A percentile compares a stretch with the other conserved stretches of the same genome.
Evolutionary conservation across 2,888 invertebrate genomes (phyloP).

Genomic region (Nipponacmea schrenckii): DNA sequence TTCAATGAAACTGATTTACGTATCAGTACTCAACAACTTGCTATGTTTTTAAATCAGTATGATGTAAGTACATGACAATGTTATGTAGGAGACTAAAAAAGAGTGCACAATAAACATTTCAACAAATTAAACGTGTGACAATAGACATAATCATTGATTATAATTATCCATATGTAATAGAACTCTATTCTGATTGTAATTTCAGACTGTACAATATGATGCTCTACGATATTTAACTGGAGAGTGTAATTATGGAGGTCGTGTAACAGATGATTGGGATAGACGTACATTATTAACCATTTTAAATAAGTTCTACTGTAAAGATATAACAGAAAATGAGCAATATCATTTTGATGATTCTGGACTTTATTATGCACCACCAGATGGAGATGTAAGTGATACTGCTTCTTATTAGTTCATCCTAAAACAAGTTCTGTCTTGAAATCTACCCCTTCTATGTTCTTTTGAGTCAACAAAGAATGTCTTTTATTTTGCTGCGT

Average conservation of each 20-base stretch:
- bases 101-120: too few species aligned
- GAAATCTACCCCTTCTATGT: neutral
- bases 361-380: slow-evolving; percentile 64
- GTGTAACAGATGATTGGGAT: slow-evolving; percentile 71
- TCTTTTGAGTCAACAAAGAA: neutral
- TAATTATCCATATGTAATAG: too few species aligned
- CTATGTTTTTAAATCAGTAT: slow-evolving; percentile 70
- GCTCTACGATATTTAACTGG: slow-evolving; percentile 70
- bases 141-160: too few species aligned
- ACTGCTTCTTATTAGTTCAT: neutral
- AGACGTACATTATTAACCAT: slow-evolving; percentile 69
- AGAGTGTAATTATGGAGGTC: slow-evolving; percentile 71
- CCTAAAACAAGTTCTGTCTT: neutral
- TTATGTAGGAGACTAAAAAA: too few species aligned
- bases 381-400: slow-evolving; percentile 65
- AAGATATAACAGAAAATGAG: slow-evolving; percentile 57
- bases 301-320: slow-evolving; percentile 67
- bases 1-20: slow-evolving; percentile 71
- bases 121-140: too few species aligned
- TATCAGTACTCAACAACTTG: slow-evolving; percentile 69
- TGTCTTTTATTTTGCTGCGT: too few species aligned
- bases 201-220: slow-evolving; percentile 68
- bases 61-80: slow-evolving; percentile 57
- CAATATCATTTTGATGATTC: slow-evolving; percentile 67
- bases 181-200: slow-evolving; percentile 11